These are phyloP conservation scores for Catharus ustulatus DNA, from an alignment of 2,797 vertebrate genomes.

Conservation along the genomic window DNA sequence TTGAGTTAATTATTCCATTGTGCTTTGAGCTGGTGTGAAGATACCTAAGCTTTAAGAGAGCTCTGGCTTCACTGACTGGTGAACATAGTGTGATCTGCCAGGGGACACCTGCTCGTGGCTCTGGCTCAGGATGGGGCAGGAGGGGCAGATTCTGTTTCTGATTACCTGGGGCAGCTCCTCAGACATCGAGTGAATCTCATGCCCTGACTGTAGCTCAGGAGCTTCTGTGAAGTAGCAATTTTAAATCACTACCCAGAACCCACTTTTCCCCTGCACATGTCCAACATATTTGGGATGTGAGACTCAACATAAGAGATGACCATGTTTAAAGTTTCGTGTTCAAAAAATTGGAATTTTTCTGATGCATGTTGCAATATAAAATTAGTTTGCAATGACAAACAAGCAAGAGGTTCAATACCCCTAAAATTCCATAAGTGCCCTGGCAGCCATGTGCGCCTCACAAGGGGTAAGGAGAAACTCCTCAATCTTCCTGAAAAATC, in stretches of 20 bases:
- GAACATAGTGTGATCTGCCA: neutral
- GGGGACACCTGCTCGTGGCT: neutral
- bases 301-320: neutral
- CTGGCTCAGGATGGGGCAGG: neutral
- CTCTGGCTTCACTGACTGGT: neutral
- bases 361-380: neutral
- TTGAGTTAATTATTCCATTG: neutral
- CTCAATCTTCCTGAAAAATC: neutral
- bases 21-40: neutral
- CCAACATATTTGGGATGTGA: neutral
- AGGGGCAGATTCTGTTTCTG: neutral
- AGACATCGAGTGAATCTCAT: rapidly evolving
- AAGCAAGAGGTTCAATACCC: neutral
- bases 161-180: neutral
- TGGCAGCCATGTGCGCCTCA: neutral
- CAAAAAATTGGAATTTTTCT: neutral
- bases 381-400: neutral
- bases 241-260: neutral
- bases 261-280: rapidly evolving
- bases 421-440: neutral
- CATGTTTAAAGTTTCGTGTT: neutral
- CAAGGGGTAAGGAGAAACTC: neutral
- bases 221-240: neutral
- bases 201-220: neutral
- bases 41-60: neutral